A percentile compares a stretch with the other conserved stretches of the same genome.
Conservation (phyloP, 2,113 vertebrate species). For the Bathybates hornii region DNA sequence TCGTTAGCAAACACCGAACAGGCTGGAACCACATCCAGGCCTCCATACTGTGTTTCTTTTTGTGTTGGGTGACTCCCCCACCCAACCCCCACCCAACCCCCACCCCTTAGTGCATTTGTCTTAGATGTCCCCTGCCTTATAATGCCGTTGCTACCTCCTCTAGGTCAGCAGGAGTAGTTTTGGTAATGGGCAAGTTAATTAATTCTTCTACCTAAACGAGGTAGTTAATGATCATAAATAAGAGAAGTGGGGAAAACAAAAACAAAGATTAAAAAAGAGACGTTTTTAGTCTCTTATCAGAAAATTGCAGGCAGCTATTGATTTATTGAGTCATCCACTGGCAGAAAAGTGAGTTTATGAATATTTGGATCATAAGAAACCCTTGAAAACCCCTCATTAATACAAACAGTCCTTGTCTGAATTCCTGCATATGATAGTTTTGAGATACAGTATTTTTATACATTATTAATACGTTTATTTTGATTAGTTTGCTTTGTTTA, state of each 20-base stretch:
- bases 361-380: background rate
- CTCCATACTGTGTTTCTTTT: background rate
- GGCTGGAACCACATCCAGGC: background rate
- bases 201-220: accelerated
- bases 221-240: background rate
- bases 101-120: background rate
- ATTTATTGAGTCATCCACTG: background rate
- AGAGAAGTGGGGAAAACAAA: accelerated
- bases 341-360: background rate
- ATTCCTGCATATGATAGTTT: background rate
- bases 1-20: background rate
- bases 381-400: background rate
- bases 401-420: background rate
- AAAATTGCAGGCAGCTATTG: background rate
- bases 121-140: background rate
- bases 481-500: background rate
- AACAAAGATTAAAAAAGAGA: background rate
- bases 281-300: background rate
- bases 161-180: background rate
- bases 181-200: background rate
- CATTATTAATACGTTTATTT: background rate
- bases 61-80: background rate
- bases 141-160: background rate
- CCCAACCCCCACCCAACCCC: background rate
- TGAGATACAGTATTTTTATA: background rate